A percentile compares a stretch with the other conserved stretches of the same genome.
phyloP scores from a whole-genome alignment of 2,888 invertebrate genomes.

The Drosophila quasianomalipes region DNA sequence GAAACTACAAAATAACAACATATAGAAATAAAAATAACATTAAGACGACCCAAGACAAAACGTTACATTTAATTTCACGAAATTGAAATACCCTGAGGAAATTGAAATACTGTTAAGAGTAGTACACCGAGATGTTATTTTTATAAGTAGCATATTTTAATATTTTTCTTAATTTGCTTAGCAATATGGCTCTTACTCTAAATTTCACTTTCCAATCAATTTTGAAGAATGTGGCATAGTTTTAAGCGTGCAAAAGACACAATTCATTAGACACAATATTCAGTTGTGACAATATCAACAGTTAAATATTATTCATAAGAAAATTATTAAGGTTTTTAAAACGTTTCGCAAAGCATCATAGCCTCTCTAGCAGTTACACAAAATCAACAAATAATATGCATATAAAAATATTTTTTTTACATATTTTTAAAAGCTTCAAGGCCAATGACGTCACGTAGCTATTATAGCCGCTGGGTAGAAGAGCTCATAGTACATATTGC shows the following conservation, averaged over 20 bases:
- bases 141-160: neutral
- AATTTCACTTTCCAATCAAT: neutral
- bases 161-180: neutral
- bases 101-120: neutral
- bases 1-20: conserved; percentile 60
- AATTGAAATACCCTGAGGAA: conserved; percentile 32
- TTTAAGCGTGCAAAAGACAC: no score
- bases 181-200: neutral
- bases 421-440: conserved; percentile 15
- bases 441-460: conserved; percentile 49
- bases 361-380: neutral
- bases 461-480: conserved; percentile 54
- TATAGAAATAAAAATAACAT: conserved; percentile 46
- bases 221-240: neutral
- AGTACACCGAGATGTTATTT: neutral
- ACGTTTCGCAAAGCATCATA: neutral
- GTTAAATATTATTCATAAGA: no score
- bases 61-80: conserved; percentile 2
- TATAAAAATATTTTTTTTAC: conserved; percentile 1
- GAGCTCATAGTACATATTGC: conserved; percentile 36
- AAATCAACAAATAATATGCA: neutral
- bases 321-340: no score
- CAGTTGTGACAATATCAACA: neutral
- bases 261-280: neutral
- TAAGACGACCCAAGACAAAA: conserved; percentile 30